These are phyloP conservation scores for Cataglyphis altisquamis DNA, from an alignment of 2,888 invertebrate genomes.

Conservation along the genomic window DNA sequence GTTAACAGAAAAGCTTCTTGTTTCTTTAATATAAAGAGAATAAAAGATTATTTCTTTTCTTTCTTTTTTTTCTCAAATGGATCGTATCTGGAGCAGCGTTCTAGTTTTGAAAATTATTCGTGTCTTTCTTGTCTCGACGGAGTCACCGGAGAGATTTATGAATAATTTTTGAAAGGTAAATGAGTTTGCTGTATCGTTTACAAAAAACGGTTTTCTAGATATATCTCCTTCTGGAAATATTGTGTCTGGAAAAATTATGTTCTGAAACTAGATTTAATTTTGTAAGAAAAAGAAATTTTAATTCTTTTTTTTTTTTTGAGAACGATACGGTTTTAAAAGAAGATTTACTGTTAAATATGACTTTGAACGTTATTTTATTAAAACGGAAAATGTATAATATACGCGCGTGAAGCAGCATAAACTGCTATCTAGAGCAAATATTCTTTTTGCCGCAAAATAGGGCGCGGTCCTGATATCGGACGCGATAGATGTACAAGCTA, in stretches of 20 bases:
- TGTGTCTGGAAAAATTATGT: not conserved
- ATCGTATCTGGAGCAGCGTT: too few relatives aligned
- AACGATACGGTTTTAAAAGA: not conserved
- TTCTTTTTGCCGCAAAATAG: constrained; percentile 26
- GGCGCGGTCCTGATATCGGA: constrained; percentile 49
- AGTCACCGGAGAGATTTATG: not conserved
- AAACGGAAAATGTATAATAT: constrained; percentile 8
- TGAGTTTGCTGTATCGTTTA: not conserved
- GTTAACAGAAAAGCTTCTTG: too few relatives aligned
- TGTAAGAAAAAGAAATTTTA: not conserved
- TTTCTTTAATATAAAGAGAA: too few relatives aligned
- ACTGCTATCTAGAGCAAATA: constrained; percentile 47
- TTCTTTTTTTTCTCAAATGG: too few relatives aligned
- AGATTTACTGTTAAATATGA: not conserved
- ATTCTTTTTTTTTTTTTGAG: not conserved
- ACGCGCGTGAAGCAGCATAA: not conserved
- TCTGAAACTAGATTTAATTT: not conserved
- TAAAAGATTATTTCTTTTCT: too few relatives aligned
- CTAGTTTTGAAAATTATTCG: too few relatives aligned
- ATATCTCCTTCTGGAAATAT: not conserved
- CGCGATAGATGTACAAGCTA: constrained; percentile 57
- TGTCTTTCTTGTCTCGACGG: too few relatives aligned
- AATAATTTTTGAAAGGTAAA: not conserved
- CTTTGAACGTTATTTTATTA: not conserved
- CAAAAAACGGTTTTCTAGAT: not conserved